A percentile compares a stretch with the other conserved stretches of the same genome.
These are phyloP conservation scores for Arctocebus calabarensis DNA, from an alignment of 2,797 vertebrate genomes.

Conservation along the genomic window DNA sequence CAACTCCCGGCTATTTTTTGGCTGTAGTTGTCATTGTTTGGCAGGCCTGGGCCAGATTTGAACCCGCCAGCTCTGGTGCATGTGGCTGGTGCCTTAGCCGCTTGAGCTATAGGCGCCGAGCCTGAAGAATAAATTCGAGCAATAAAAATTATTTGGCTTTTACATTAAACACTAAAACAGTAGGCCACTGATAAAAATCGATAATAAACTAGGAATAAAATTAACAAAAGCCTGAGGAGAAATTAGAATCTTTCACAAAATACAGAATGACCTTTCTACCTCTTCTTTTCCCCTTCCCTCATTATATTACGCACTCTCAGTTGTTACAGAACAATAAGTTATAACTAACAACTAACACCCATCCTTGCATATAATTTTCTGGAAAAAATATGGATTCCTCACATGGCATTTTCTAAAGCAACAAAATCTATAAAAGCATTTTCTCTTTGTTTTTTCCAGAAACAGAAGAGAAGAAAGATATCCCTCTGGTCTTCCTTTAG, in stretches of 20 bases:
- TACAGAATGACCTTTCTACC: background rate
- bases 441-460: slow-evolving; percentile 2
- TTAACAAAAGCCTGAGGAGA: background rate
- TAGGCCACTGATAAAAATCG: background rate
- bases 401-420: background rate
- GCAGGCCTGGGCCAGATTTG: too few relatives aligned
- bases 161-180: background rate
- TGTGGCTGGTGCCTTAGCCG: too few relatives aligned
- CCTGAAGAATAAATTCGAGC: background rate
- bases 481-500: background rate
- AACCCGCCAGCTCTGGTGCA: too few relatives aligned
- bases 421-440: background rate
- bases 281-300: background rate
- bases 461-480: background rate
- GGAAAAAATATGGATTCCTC: background rate
- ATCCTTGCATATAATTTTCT: background rate
- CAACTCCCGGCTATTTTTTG: too few relatives aligned
- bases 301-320: background rate
- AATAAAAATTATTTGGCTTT: background rate
- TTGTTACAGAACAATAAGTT: background rate
- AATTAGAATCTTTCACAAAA: background rate
- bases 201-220: background rate
- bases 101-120: too few relatives aligned
- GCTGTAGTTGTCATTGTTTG: too few relatives aligned
- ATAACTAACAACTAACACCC: background rate